Conservation (phyloP, 2,888 invertebrate species). For the Osedax frankpressi region DNA sequence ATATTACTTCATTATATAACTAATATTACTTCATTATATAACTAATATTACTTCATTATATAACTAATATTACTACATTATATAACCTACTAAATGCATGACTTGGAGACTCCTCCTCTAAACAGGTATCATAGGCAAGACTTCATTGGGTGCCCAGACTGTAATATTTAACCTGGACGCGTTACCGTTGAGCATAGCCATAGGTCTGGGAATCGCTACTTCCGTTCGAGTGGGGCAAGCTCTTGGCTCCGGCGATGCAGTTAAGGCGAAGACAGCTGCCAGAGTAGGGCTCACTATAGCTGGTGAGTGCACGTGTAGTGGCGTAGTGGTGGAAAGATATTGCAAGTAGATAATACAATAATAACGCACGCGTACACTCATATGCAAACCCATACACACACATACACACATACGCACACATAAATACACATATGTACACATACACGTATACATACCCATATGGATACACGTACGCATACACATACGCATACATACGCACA, state of each 20-base stretch:
- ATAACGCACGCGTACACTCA: too few relatives aligned
- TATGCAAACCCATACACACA: too few relatives aligned
- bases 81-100: not conserved
- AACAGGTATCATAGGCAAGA: constrained; percentile 20
- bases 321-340: too few relatives aligned
- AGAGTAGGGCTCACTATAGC: constrained; percentile 20
- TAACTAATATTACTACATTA: not conserved
- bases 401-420: too few relatives aligned
- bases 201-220: constrained; percentile 22
- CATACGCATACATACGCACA: too few relatives aligned
- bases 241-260: constrained; percentile 24
- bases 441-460: too few relatives aligned
- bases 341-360: too few relatives aligned
- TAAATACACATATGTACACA: too few relatives aligned
- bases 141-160: constrained; percentile 23
- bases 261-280: constrained; percentile 22
- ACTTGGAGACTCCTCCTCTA: too few relatives aligned
- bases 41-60: not conserved
- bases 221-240: constrained; percentile 25
- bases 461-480: too few relatives aligned
- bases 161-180: constrained; percentile 21
- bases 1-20: not conserved
- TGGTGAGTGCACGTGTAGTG: too few relatives aligned
- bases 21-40: not conserved
- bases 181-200: constrained; percentile 20